These are phyloP conservation scores for Glossophaga mutica DNA, from an alignment of 2,797 vertebrate species.

Conservation along the genomic window DNA sequence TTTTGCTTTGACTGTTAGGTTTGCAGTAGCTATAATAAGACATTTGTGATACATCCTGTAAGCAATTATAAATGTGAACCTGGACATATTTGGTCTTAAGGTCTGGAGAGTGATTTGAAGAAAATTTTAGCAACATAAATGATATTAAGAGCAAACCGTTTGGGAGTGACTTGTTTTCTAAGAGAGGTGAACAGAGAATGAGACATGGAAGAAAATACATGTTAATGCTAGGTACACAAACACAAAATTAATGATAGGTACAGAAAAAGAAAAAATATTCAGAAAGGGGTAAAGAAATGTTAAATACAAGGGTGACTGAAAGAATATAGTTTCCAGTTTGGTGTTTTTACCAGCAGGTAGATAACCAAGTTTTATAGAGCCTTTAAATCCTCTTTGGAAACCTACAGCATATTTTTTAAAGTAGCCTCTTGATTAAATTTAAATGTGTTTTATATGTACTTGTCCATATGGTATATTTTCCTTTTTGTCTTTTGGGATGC, in stretches of 20 bases:
- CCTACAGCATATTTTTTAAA: not conserved
- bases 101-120: not conserved
- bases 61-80: not conserved
- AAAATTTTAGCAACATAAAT: not conserved
- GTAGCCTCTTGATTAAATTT: slow-evolving; percentile 18
- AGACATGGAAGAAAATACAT: not conserved
- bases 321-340: not conserved
- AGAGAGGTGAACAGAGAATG: not conserved
- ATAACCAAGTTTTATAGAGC: not conserved
- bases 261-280: not conserved
- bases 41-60: not conserved
- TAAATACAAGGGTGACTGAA: not conserved
- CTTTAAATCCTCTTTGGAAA: slow-evolving; percentile 9
- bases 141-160: slow-evolving; percentile 9
- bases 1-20: not conserved
- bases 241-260: not conserved
- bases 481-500: not conserved
- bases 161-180: not conserved
- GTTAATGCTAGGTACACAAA: not conserved
- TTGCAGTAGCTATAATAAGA: not conserved
- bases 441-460: slow-evolving; percentile 17
- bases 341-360: not conserved
- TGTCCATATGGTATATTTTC: not conserved
- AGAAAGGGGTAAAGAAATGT: not conserved
- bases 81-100: not conserved